Evolutionary conservation across 2,888 invertebrate genomes (phyloP), one percentile per base, ranked within the genome.

Genomic region (Galerucella nymphaeae): DNA sequence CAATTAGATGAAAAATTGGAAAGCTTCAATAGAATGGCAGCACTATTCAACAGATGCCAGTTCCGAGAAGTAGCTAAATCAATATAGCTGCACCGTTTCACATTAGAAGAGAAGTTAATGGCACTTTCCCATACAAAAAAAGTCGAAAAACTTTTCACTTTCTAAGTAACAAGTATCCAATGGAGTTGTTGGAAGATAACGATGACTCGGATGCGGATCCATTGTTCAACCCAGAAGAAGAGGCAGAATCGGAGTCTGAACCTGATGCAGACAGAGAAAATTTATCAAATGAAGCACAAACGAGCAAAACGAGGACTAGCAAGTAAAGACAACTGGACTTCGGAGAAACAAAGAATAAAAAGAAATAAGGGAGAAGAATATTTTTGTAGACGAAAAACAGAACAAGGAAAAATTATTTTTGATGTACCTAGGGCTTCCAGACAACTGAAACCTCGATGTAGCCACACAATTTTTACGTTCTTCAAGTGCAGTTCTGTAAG

Each of bases 61-160:
- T 67, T 71, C 10, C 48, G 71, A 50, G 67, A 71, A 53, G n/a
- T 13, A 16, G 16, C 20, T 14, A 63, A 63, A 18, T 58, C 66
- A 23, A 67, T 18, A 38, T 67, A 50, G 18, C 67, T 59, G 38
- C 45, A 55, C n/a, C 58, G 71, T 48, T 71, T 71, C 50, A 68
- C 59, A 11, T 13, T 20, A n/a, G 62, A 72, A 9, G 72, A 72
- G 16, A 72, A 72, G 23, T 59, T 68, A 41, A 23, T 71, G 61
- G 59, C 63, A 13, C 41, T 72, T 8, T 30, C 59, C 20, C 20
- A 14, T 50, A 20, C 23, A 72, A 67, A 55, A 1, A 42, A 42
- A 42, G 2, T 45, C 13, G 13, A 11, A 45, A 4, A 14, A 13
- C 45, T 45, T 45, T 14, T 5, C 5, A 11, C 11, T 11, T 45